Conservation (phyloP, 92 coral and sea anemone species). For the Phenganax marumi region DNA sequence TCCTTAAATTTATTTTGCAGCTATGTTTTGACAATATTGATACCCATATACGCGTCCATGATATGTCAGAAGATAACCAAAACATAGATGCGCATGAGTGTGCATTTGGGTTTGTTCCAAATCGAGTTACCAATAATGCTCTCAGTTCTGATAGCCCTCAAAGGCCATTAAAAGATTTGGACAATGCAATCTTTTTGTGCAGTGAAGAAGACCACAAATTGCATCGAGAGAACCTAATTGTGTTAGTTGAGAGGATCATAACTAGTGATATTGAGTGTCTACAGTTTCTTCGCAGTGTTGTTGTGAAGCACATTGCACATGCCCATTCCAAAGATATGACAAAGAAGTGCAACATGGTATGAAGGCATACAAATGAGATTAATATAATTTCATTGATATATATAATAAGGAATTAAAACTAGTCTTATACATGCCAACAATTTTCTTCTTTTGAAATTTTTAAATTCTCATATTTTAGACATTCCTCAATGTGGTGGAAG, state of each 20-base stretch:
- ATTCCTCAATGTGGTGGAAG: background rate
- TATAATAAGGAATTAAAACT: background rate
- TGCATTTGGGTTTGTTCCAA: slow-evolving; percentile 10
- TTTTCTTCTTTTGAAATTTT: background rate
- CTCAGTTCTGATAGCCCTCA: background rate
- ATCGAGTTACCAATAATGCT: background rate
- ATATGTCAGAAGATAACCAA: slow-evolving; percentile 12
- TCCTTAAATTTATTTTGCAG: background rate
- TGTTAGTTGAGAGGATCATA: slow-evolving; percentile 1
- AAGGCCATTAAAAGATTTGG: background rate
- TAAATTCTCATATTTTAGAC: background rate
- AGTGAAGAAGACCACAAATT: background rate
- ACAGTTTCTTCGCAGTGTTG: background rate
- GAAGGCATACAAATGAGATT: background rate
- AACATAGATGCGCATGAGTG: slow-evolving; percentile 17
- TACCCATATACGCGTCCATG: background rate
- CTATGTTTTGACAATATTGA: slow-evolving; percentile 25
- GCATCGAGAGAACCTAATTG: background rate
- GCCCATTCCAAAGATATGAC: slow-evolving; percentile 6
- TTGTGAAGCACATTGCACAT: background rate
- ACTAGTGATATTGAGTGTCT: slow-evolving; percentile 2
- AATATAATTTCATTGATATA: background rate
- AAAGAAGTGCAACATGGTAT: slow-evolving; percentile 7
- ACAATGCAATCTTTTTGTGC: background rate
- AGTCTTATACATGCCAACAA: background rate